Base-by-base conservation (phyloP, 2,797 vertebrate species). In the Acridotheres tristis region DNA sequence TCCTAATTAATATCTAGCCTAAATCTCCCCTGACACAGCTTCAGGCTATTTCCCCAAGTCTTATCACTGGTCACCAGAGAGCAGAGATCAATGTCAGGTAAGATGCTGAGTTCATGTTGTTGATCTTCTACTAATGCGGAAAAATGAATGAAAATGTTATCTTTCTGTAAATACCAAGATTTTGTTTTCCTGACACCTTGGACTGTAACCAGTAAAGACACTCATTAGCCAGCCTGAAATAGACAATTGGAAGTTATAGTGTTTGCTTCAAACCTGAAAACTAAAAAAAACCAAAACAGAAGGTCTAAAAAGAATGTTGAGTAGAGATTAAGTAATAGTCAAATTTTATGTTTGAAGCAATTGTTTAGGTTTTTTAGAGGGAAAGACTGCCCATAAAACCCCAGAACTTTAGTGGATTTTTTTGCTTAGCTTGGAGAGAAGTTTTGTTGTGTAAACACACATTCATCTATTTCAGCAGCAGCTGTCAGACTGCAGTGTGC, bases 41-140 rank as follows among this genome's bases (percentile, higher is more conserved):
- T 54, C 25, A 26, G 55, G 48, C 16, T 29, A 2, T 77, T 69
- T 69, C 42, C 30, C 42, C 1, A 11, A 30, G 7, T 42, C 48
- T 77, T 86, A 42, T 42, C 50, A 42, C 32, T 42, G 42, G 42
- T 57, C 36, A 69, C 42, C 57, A 50, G 57, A 42, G 30, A 55
- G 50, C 50, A 45, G 50, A 50, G 30, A 55, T 50, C 43, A 63
- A 7, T 20, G 38, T 82, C 40, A 71, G 18, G 7, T 51, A 54
- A 77, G 29, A 50, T 76, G 89, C 34, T 0, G 0, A 0, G 0
- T 79, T 80, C 13, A 16, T 12, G 2, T 62, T 78, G 23, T 34
- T 67, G 21, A 40, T 88, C 21, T 19, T 68, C 13, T 53, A 6
- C 45, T 53, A 54, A 61, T 75, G 27, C 38, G 80, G 19, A 85